Base-by-base conservation (phyloP, 2,113 vertebrate species). In the Nannobrachium achirus region DNA sequence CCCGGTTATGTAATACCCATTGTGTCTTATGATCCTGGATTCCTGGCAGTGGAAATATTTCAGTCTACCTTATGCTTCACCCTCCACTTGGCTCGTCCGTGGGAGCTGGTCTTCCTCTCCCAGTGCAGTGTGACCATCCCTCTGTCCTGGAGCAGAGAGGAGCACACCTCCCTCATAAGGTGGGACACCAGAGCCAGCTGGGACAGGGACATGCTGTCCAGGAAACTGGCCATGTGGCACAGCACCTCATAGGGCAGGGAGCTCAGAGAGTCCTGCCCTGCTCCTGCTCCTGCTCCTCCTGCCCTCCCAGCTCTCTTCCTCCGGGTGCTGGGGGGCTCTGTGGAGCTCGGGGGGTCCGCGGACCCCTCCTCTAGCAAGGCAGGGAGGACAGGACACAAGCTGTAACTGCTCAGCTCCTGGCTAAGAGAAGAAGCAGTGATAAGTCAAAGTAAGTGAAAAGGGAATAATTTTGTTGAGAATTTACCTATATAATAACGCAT, bases 61-160 rank as follows among this genome's bases (percentile, higher is more conserved):
- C 4, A 4, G 18, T 93, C 93, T 92, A 93, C 98, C 93, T 86
- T 91, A 69, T 90, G 92, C 48, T 86, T 94, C 76, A 91, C 93
- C 86, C 50, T 96, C 98, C 98, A 99, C 0, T 91, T 92, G 57
- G 89, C 81, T 60, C 92, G 82, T 0, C 95, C 95, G 0, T 95
- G 93, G 13, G 93, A 93, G 82, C 93, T 93, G 13, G 74, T 91
- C 79, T 87, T 94, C 81, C 92, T 98, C 83, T 94, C 94, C 98
- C 98, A 99, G 25, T 58, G 62, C n/a, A 98, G 91, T 6, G 92
- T 91, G 66, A 99, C 97, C 95, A 99, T 98, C 70, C 98, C 98
- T 81, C 94, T 88, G 14, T 96, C 95, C 78, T 96, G 93, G 77
- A 99, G 92, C 76, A 95, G 91, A 11, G 95, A 94, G 68, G 92